A percentile compares a stretch with the other conserved stretches of the same genome.
Evolutionary conservation across 2,888 invertebrate species (phyloP).

Genomic region (Sphaerophoria rueppellii): DNA sequence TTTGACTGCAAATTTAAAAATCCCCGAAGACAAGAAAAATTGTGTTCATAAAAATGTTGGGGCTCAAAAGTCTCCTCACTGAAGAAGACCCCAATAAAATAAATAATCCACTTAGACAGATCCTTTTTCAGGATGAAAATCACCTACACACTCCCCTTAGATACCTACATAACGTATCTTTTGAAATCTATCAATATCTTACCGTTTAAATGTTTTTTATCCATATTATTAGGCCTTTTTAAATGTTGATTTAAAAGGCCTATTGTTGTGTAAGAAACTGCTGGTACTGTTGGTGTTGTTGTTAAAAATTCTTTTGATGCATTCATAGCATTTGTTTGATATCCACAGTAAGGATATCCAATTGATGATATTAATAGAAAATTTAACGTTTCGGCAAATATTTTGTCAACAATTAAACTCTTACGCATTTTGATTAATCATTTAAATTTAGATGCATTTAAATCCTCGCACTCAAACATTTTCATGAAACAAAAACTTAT

Average conservation of each 20-base stretch:
- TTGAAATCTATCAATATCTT: constrained; percentile 3
- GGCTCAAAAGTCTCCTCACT: neutral
- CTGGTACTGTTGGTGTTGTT: constrained; percentile 36
- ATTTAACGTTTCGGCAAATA: constrained; percentile 76
- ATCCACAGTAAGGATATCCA: constrained; percentile 75
- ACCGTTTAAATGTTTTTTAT: constrained; percentile 61
- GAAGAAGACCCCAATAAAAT: neutral
- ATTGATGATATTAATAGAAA: constrained; percentile 75
- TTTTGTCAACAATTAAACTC: constrained; percentile 76
- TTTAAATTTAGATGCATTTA: constrained; percentile 65
- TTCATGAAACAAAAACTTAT: constrained; percentile 24
- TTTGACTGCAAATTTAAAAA: neutral
- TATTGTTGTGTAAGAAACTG: constrained; percentile 61
- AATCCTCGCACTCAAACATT: constrained; percentile 67
- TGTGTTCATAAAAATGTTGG: neutral
- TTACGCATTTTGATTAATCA: constrained; percentile 77
- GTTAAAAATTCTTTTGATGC: constrained; percentile 50
- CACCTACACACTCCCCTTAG: too few species aligned
- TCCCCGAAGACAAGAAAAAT: neutral
- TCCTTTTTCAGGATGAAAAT: neutral
- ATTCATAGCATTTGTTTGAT: constrained; percentile 74
- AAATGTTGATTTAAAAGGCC: constrained; percentile 34
- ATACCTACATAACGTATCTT: neutral
- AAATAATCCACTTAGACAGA: neutral
- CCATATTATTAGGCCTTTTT: constrained; percentile 44